Conservation (phyloP, 2,113 vertebrate species). For the Phalacrocorax brasilianus region DNA sequence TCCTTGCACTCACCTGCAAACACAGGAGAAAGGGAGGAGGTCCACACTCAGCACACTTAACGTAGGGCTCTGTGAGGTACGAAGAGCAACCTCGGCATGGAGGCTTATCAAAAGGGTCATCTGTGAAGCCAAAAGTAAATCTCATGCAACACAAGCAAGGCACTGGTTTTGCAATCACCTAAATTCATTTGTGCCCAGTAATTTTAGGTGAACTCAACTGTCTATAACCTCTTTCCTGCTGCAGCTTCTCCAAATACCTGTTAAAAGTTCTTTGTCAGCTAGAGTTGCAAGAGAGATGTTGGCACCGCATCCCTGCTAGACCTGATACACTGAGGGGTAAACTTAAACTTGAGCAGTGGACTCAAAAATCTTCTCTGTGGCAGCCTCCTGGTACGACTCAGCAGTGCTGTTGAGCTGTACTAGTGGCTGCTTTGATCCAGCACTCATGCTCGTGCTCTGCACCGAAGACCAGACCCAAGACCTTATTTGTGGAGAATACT, state of each 20-base stretch:
- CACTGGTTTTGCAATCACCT: neutral
- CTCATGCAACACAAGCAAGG: neutral
- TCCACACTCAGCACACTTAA: slow-evolving; percentile 96
- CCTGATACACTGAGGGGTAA: neutral
- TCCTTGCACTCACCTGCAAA: slow-evolving; percentile 84
- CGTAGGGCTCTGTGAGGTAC: slow-evolving; percentile 92
- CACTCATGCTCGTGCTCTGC: neutral
- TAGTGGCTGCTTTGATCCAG: neutral
- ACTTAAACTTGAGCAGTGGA: neutral
- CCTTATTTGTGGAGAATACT: neutral
- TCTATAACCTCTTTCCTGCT: neutral
- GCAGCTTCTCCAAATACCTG: neutral
- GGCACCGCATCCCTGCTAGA: neutral
- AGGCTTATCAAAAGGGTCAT: slow-evolving; percentile 92
- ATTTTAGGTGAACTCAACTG: neutral
- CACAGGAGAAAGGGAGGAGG: slow-evolving; percentile 92
- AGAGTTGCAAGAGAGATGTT: neutral
- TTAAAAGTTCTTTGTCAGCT: neutral
- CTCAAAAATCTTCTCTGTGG: neutral
- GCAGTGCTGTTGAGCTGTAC: neutral
- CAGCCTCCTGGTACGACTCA: neutral
- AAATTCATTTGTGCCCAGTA: neutral
- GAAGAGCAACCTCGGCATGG: slow-evolving; percentile 94
- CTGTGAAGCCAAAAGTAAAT: slow-evolving; percentile 62
- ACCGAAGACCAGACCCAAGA: neutral